Evolutionary conservation across 1,140 invertebrate genomes (phyloP), one percentile per base, ranked within the genome.

Genomic region (Drosophila navojoa): DNA sequence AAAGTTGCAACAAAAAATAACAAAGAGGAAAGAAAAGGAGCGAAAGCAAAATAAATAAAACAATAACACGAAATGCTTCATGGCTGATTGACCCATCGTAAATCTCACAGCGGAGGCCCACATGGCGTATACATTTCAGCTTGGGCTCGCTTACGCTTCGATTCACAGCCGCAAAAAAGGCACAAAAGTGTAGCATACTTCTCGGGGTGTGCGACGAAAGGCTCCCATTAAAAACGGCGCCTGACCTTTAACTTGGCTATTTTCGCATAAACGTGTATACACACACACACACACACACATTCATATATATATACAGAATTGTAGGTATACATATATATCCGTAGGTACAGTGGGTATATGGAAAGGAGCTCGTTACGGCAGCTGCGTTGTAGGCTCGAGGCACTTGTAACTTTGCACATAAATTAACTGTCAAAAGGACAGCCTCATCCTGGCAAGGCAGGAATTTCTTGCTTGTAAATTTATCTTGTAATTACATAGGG

Each of bases 401-500:
- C 82, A 86, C 82, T 86, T 86, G 82, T 89, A 86, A 87, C 82
- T 86, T 86, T 86, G 53, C 84, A 82, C 82, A 86, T 86, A 86
- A 86, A 89, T 86, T 86, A 86, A 86, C 82, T 86, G 82, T 76
- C 82, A 82, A 82, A 85, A 89, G 76, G 70, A 70, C 82, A 82
- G 77, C 72, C 22, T 47, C 45, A 59, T 71, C 42, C 60, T 76
- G 77, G 62, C 63, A 62, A 13, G 62, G 61, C 79, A 82, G 70
- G 58, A 81, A 78, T 78, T 86, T 71, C 62, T 49, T 42, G 32
- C 71, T 82, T 72, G 82, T 81, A 82, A 87, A 82, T 71, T 87
- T 86, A 76, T 87, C 79, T 76, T 86, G 82, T 86, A 87, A 86
- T 87, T 86, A 86, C 82, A 81, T 72, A 76, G 53, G 60, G 13